Base-by-base conservation (phyloP, 2,797 vertebrate genomes). In the Sternarchorhynchus goeldii region DNA sequence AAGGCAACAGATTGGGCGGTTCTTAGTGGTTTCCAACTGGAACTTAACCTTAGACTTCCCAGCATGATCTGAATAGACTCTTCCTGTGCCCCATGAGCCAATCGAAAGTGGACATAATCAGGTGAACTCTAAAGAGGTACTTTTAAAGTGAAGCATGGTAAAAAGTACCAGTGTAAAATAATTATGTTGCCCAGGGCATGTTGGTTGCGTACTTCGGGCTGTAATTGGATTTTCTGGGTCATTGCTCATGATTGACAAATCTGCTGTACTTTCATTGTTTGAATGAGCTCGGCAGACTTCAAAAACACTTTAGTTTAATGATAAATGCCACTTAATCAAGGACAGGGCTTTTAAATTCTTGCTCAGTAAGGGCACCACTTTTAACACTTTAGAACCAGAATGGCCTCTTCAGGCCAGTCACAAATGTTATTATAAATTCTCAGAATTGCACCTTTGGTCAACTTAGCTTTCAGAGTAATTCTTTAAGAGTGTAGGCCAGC, bases 1-100 rank as follows among this genome's bases (percentile, higher is more conserved):
- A 86, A 73, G 25, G 67, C 18, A 78, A 84, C 83, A 86, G 82
- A 86, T 86, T 78, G 85, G 78, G 17, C 21, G 66, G 81, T 76
- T 82, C 76, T 58, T 72, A 67, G 66, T 79, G 29, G 74, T 45
- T 65, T 84, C 82, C 85, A 85, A 75, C 72, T 84, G 74, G 78
- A 81, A 76, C 65, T 75, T 81, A 81, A 76, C 80, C 75, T 80
- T 50, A 12, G 71, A 68, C 83, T 79, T 81, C 82, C 53, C 80
- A 84, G 78, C 71, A 84, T 53, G 74, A 70, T 34, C 7, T 71
- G 45, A 70, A 39, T 55, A 81, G 73, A 79, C 71, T 73, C 80
- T 80, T 76, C 45, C 57, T 67, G 29, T 77, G 79, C 76, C 29
- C 55, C 10, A 65, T 31, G 34, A 70, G 53, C 57, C 72, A 64